Evolutionary conservation across 2,113 vertebrate species (phyloP).

Genomic region (Calyptomena viridis): DNA sequence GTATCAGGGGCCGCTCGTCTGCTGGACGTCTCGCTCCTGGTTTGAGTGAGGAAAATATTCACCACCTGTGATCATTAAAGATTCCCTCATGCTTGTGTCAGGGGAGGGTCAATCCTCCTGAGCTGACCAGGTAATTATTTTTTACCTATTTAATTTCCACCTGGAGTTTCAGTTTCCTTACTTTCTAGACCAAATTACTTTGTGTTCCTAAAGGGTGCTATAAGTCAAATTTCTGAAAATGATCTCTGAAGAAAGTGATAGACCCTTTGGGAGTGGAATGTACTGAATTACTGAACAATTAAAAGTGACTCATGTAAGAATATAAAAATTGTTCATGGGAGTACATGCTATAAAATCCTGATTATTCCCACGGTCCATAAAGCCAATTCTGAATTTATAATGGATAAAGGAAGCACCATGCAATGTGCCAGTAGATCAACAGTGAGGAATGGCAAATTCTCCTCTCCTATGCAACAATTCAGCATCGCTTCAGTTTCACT

Average conservation of each 20-base stretch:
- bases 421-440: not conserved
- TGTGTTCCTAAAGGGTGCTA: not conserved
- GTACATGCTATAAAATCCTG: not conserved
- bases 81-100: not conserved
- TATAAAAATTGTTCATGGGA: not conserved
- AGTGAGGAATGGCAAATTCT: not conserved
- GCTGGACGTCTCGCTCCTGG: not conserved
- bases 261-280: not conserved
- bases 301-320: not conserved
- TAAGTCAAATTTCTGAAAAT: not conserved
- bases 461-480: not conserved
- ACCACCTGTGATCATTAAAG: conserved; percentile 47
- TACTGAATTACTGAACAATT: not conserved
- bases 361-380: not conserved
- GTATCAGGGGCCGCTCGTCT: fast-evolving
- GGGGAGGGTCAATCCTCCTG: conserved; percentile 23
- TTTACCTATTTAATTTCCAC: conserved; percentile 46
- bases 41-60: conserved; percentile 20
- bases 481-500: not conserved
- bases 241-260: not conserved
- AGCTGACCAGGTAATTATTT: conserved; percentile 46
- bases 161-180: conserved; percentile 27
- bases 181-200: conserved; percentile 1
- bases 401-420: not conserved
- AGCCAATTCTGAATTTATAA: not conserved